Base-by-base conservation (phyloP, 2,113 vertebrate genomes). In the Pelmatolapia mariae region DNA sequence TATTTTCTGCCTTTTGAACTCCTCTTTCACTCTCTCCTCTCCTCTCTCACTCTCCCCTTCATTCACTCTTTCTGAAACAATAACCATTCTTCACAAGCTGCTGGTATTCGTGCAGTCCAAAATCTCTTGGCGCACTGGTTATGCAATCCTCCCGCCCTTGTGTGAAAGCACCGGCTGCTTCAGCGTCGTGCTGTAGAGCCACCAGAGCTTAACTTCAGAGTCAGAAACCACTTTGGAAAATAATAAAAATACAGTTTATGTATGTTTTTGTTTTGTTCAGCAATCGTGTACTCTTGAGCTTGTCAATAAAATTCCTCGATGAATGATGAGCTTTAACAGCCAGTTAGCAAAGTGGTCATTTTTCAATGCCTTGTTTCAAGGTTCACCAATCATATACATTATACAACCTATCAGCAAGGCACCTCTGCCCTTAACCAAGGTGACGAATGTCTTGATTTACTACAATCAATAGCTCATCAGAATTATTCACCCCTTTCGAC, bases 401-500 rank as follows among this genome's bases (percentile, higher is more conserved):
- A 86, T 92, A 82, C 33, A 84, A 90, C 86, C 86, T 73, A 78
- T 91, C 87, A 87, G 85, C 59, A 38, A 31, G 36, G 47, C 16
- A 47, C 33, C 5, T 56, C 83, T 81, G 78, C 61, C 84, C 86
- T 76, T 50, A 83, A 82, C 87, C 91, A 91, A 80, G 86, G 88
- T 92, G 91, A 90, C 91, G 82, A 80, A 89, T 86, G 76, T 82
- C 79, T 84, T 91, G 89, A 95, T 93, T 92, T 92, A 91, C 61
- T 71, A 6, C 84, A 29, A 89, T 94, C 93, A 88, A 93, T 94
- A 93, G 15, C 82, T 84, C 93, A 89, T 94, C 93, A 92, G 86
- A 92, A 94, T 93, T 89, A 93, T 92, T 93, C 90, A 89, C 22
- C n/a, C n/a, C 82, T 91, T 89, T 87, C 33, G 91, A 92, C 94